Conservation (phyloP, 1,140 invertebrate species). For the Berghia stephanieae region DNA sequence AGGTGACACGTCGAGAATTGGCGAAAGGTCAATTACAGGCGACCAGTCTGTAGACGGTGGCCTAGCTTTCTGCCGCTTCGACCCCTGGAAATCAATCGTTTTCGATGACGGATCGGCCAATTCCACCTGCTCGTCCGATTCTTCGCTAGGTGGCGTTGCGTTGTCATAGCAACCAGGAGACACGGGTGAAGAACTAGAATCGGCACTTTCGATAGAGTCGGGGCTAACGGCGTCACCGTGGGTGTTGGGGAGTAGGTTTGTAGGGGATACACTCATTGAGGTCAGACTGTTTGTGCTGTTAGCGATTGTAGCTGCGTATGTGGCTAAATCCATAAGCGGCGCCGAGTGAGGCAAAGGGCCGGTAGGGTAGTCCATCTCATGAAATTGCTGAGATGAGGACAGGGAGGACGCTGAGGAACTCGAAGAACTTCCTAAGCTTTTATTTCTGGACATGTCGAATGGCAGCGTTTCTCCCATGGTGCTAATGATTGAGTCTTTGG, state of each 20-base stretch:
- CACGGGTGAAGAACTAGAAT: conserved; percentile 52
- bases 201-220: conserved; percentile 48
- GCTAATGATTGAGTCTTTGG: conserved; percentile 42
- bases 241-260: conserved; percentile 48
- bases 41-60: conserved; percentile 68
- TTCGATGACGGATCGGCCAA: conserved; percentile 62
- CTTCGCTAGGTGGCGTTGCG: conserved; percentile 36
- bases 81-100: conserved; percentile 63
- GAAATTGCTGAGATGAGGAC: conserved; percentile 21
- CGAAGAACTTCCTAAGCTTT: too few relatives aligned
- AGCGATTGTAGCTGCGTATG: conserved; percentile 64
- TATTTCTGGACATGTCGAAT: conserved; percentile 39
- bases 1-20: conserved; percentile 70
- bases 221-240: conserved; percentile 46
- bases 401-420: neutral
- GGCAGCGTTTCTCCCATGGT: conserved; percentile 39
- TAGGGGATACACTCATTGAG: conserved; percentile 63
- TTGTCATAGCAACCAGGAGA: conserved; percentile 59
- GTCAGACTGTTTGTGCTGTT: conserved; percentile 64
- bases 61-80: conserved; percentile 62
- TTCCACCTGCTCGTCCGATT: conserved; percentile 55
- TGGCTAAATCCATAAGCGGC: conserved; percentile 60
- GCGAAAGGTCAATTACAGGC: conserved; percentile 69
- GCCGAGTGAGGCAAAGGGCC: conserved; percentile 41
- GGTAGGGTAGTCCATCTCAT: conserved; percentile 18